Evolutionary conservation across 1,140 invertebrate species (phyloP), one percentile per base, ranked within the genome.

Genomic region (Drosophila watanabei): DNA sequence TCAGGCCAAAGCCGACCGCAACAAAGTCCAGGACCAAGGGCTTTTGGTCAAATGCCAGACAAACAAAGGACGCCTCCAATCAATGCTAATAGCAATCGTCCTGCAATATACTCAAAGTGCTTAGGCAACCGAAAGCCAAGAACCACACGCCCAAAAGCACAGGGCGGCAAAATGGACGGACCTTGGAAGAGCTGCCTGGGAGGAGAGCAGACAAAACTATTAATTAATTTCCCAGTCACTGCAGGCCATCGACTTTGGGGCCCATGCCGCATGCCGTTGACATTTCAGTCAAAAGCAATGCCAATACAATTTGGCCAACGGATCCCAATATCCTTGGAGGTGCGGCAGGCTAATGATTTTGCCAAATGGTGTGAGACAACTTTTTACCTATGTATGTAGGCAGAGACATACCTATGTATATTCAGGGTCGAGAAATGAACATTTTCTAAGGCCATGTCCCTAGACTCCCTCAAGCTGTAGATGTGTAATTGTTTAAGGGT

Each of bases 211-310:
- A 79, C 73, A 76, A 66, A 77, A 81, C 86, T 89, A 89, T 89
- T 89, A 89, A 89, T 89, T 89, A 89, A 89, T 89, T 85, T 89
- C 69, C 65, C 66, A 79, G 85, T 69, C 78, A 85, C 80, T 84
- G 80, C 64, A 80, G 85, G 77, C 61, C 81, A 81, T 68, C 78
- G 84, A 83, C 68, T 65, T 54, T 10, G 32, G 60, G 51, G 57
- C 54, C 30, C 49, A 24, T 28, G 61, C 72, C 80, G 56, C 81
- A 79, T 89, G 86, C 60, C 86, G 79, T 85, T 89, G 85, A 89
- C 86, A 89, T 89, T 69, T 66, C 62, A 79, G 81, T 89, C 85
- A 81, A 85, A 85, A 69, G 69, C 78, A 70, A 85, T 80, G 77
- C 82, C 82, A 88, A 86, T 84, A 80, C 71, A 48, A 77, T 62